These are phyloP conservation scores for Syrmaticus mikado DNA, from an alignment of 2,113 vertebrate genomes.

Conservation along the genomic window DNA sequence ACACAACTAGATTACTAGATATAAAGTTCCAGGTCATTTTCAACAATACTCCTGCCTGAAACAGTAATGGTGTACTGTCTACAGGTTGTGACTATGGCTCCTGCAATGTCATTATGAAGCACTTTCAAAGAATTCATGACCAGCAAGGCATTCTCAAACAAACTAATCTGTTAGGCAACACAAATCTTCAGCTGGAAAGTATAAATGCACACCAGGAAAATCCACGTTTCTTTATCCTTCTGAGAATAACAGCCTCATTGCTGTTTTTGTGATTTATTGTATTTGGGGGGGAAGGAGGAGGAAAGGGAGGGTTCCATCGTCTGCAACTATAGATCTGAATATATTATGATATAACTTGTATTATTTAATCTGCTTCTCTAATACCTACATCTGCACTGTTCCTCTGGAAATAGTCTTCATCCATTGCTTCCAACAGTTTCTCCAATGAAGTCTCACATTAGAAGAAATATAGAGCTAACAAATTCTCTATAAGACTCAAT, in stretches of 20 bases:
- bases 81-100: neutral
- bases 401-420: neutral
- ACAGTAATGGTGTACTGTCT: neutral
- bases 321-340: neutral
- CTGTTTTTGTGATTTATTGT: neutral
- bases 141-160: neutral
- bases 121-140: neutral
- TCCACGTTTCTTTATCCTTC: neutral
- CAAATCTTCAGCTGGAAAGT: neutral
- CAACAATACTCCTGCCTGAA: neutral
- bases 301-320: neutral
- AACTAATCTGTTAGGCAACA: constrained; percentile 7
- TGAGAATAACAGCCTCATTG: neutral
- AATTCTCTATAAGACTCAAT: neutral
- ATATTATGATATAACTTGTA: neutral
- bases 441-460: neutral
- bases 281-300: neutral
- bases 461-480: neutral
- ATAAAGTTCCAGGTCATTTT: neutral
- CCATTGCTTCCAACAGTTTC: neutral
- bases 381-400: neutral
- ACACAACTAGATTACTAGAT: neutral
- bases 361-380: neutral
- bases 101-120: neutral
- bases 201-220: neutral